Evolutionary conservation across 2,113 vertebrate species (phyloP), one percentile per base, ranked within the genome.

Genomic region (Hoplias malabaricus): DNA sequence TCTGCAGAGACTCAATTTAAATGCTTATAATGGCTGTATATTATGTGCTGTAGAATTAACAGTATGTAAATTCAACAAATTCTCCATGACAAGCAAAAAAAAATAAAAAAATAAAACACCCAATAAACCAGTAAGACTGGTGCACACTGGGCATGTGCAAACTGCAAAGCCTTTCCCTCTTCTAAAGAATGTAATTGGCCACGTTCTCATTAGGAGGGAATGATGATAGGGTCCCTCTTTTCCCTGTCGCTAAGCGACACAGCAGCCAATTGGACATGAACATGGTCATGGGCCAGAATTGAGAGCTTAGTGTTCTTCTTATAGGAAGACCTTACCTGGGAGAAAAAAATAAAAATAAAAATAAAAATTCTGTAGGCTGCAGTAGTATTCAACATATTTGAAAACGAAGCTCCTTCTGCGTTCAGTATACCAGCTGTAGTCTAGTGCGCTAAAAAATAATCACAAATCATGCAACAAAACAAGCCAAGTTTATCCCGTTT

Each of bases 121-220:
- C 13, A 1, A 46, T 36, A 61, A 48, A 78, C 19, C n/a, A n/a
- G n/a, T n/a, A 25, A 46, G 25, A 54, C 1, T 66, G 14, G 50
- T 25, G 43, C 21, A 36, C 53, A 36, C 53, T 53, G 31, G 53
- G 23, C 31, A 53, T 29, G 53, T 25, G 14, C 27, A 46, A 77
- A 57, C 63, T 33, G 63, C 34, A 43, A 57, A 62, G 40, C 21
- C 14, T 7, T 27, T 61, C 66, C 62, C 67, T 71, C 48, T 63
- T 70, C 16, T 70, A 63, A 50, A 71, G 56, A 33, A 71, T 70
- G 66, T 48, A 59, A 77, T 48, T 77, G 65, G 19, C 27, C 31
- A 4, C 50, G 1, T 77, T 69, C 75, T 70, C 66, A 50, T 78
- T 78, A 62, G 43, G 67, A 70, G 56, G 69, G 56, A 70, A 50